Conservation (phyloP, 2,888 invertebrate genomes). For the Xanthorhoe spadicearia region DNA sequence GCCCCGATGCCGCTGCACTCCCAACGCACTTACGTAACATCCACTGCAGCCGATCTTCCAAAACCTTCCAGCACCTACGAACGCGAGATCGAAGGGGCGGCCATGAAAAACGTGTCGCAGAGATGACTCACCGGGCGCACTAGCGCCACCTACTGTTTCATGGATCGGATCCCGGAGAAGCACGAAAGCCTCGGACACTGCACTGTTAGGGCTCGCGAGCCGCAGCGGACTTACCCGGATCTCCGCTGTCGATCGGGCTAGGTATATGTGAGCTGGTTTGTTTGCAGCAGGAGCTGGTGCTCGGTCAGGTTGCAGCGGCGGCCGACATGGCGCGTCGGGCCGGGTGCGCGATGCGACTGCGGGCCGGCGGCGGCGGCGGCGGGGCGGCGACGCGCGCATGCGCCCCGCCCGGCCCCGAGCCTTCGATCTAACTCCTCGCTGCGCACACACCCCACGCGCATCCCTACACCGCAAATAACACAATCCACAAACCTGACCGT, state of each 20-base stretch:
- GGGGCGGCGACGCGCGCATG: conserved; percentile 65
- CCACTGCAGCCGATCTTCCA: conserved; percentile 73
- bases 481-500: conserved; percentile 69
- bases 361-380: conserved; percentile 66
- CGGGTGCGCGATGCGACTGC: conserved; percentile 78
- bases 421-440: conserved; percentile 78
- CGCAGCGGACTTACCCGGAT: conserved; percentile 75
- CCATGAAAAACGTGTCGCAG: conserved; percentile 82
- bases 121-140: conserved; percentile 80
- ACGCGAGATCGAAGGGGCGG: conserved; percentile 72
- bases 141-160: conserved; percentile 69
- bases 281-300: conserved; percentile 67
- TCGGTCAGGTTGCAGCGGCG: conserved; percentile 76
- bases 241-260: conserved; percentile 59
- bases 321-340: conserved; percentile 77
- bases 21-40: conserved; percentile 77
- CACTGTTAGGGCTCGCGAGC: conserved; percentile 51
- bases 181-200: conserved; percentile 61
- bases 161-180: conserved; percentile 58
- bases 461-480: conserved; percentile 74
- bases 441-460: conserved; percentile 71
- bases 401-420: conserved; percentile 62
- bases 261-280: conserved; percentile 61
- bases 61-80: conserved; percentile 55
- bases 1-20: conserved; percentile 71